Evolutionary conservation across 2,888 invertebrate species (phyloP), one percentile per base, ranked within the genome.

Genomic region (Brachyptera risi): DNA sequence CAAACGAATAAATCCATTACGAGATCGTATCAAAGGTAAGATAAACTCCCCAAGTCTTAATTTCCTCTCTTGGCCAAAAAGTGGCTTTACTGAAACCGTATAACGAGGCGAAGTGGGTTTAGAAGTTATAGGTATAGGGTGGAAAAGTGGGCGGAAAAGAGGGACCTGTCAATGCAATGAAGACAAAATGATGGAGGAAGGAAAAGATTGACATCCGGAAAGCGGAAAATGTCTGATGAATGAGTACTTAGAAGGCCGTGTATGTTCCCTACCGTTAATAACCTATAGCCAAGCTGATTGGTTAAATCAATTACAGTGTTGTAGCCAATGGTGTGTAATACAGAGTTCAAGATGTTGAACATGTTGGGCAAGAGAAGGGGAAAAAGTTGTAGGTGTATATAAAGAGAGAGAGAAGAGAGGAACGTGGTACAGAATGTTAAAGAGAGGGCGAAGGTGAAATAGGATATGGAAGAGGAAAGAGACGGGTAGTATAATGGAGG

Each of bases 401-500:
- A 35, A 13, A 35, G 7, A 35, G 35, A 35, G 35, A 35, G 7
- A 13, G 35, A 35, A 35, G 13, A 7, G 7, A 7, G 7, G 13
- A 13, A 35, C 35, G 13, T 35, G 7, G 35, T 35, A 35, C 35
- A 35, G 35, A 13, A 7, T 35, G n/a, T n/a, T n/a, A n/a, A 35
- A 38, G 40, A 11, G 13, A 38, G 15, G 35, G 13, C 40, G 15
- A 13, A 38, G 35, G 7, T 15, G n/a, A n/a, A 11, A 38, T 38
- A 3, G 15, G 40, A 13, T n/a, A n/a, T 17, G 17, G 40, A 13
- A 35, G 17, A n/a, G n/a, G n/a, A n/a, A n/a, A n/a, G n/a, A n/a
- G n/a, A n/a, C n/a, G 50, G 50, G 50, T 51, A 17, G 50, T 5
- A 27, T 24, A 26, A n/a, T 49, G 23, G 49, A 49, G 49, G 23